These are phyloP conservation scores for Sminthopsis crassicaudata DNA, from an alignment of 2,113 vertebrate genomes.

Conservation along the genomic window DNA sequence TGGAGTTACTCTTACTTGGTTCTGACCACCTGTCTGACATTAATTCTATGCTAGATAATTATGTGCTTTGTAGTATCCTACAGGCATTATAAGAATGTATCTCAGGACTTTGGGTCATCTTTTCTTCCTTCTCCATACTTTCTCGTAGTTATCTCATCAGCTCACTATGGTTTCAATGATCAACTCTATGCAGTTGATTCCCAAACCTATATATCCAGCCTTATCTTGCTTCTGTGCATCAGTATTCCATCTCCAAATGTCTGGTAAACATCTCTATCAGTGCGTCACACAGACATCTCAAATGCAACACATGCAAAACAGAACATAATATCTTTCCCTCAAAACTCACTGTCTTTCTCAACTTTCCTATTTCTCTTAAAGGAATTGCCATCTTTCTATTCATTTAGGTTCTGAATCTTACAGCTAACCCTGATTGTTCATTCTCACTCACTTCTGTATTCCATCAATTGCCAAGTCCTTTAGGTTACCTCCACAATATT, in stretches of 20 bases:
- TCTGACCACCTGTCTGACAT: not conserved
- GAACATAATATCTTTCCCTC: not conserved
- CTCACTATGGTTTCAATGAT: not conserved
- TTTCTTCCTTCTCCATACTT: not conserved
- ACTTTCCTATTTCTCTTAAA: not conserved
- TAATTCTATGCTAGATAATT: not conserved
- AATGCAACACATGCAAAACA: not conserved
- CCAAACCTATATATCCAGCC: not conserved
- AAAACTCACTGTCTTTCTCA: too few species aligned
- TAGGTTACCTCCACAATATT: not conserved
- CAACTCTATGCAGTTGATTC: not conserved
- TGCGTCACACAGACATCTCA: not conserved
- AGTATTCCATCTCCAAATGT: not conserved
- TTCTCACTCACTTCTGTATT: not conserved
- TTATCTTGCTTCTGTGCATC: not conserved
- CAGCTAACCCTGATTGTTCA: not conserved
- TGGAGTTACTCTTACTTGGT: not conserved
- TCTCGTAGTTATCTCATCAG: not conserved
- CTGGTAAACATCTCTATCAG: not conserved
- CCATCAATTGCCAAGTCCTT: not conserved
- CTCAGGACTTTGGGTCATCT: not conserved
- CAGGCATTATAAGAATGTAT: not conserved
- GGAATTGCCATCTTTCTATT: not conserved
- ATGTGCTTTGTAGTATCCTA: not conserved
- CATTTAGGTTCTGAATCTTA: not conserved